Conservation (phyloP, 2,888 invertebrate species). For the Stenurella melanura region DNA sequence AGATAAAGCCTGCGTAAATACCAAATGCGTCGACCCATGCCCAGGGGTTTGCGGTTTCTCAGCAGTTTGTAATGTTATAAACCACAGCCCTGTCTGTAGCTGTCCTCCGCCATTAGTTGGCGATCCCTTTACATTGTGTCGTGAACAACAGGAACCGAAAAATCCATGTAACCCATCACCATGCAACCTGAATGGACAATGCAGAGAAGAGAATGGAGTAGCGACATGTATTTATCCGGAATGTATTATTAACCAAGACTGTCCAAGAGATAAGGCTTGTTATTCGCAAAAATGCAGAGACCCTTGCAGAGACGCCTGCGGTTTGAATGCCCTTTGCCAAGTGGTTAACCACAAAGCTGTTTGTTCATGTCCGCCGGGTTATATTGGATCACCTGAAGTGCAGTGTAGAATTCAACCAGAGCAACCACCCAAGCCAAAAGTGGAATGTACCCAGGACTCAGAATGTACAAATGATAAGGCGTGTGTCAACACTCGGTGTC, state of each 20-base stretch:
- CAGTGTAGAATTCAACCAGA: slow-evolving; percentile 78
- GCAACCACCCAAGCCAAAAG: slow-evolving; percentile 75
- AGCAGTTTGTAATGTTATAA: slow-evolving; percentile 86
- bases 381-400: slow-evolving; percentile 85
- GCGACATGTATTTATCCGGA: slow-evolving; percentile 90
- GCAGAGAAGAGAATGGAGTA: slow-evolving; percentile 81
- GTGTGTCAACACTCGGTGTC: slow-evolving; percentile 85
- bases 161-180: slow-evolving; percentile 92
- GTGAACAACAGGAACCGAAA: slow-evolving; percentile 72
- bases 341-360: slow-evolving; percentile 87
- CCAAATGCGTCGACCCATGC: slow-evolving; percentile 88
- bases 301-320: slow-evolving; percentile 89
- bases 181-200: slow-evolving; percentile 88
- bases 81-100: slow-evolving; percentile 90
- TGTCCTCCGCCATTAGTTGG: slow-evolving; percentile 85
- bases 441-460: slow-evolving; percentile 85
- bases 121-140: slow-evolving; percentile 86
- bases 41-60: slow-evolving; percentile 86
- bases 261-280: slow-evolving; percentile 86
- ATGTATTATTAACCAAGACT: slow-evolving; percentile 92
- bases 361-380: slow-evolving; percentile 88
- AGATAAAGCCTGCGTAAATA: slow-evolving; percentile 84
- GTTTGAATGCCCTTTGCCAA: slow-evolving; percentile 87
- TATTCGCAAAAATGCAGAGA: slow-evolving; percentile 89
- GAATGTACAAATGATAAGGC: slow-evolving; percentile 90